Evolutionary conservation across 2,888 invertebrate genomes (phyloP), one percentile per base, ranked within the genome.

Genomic region (Drosophila yooni): DNA sequence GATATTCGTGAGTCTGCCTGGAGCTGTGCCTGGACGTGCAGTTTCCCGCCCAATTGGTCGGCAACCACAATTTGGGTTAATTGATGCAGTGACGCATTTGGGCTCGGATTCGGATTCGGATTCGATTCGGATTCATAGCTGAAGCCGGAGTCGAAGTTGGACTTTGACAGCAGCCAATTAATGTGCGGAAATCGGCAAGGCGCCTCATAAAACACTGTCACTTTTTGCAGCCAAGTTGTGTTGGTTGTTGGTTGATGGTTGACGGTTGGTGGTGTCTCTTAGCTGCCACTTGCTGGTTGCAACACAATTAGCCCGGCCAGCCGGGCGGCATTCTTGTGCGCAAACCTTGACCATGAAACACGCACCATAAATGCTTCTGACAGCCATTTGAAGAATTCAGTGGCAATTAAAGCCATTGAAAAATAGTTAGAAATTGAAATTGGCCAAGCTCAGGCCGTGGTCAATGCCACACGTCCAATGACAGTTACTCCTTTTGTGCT

Each of bases 331-430:
- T 85, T 85, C 89, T 89, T 83, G 79, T 40, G 74, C 73, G 62
- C 76, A 67, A 82, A 71, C 85, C 89, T 85, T 89, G 85, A 87
- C 85, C 87, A 85, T 89, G 85, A 88, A 88, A 79, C 79, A 74
- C 74, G 83, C 74, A 74, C 83, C 84, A 78, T 88, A 81, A 77
- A 79, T 56, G 83, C 54, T 52, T 52, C 56, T 60, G 70, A 38
- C 71, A 72, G 69, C 82, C 75, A 79, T 82, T 56, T 63, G 50
- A 79, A 81, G 70, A 76, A 87, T 83, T 78, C 69, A 70, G 65
- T 52, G 71, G 70, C 89, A 87, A 88, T 89, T 87, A 87, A 81
- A 73, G 64, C 15, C 65, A 63, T 61, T 69, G 75, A 57, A 77
- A 83, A 77, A 87, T 76, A 75, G 77, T 76, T 81, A 73, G 85